phyloP scores from a whole-genome alignment of 2,797 vertebrate genomes.

The Sebastolobus alascanus region DNA sequence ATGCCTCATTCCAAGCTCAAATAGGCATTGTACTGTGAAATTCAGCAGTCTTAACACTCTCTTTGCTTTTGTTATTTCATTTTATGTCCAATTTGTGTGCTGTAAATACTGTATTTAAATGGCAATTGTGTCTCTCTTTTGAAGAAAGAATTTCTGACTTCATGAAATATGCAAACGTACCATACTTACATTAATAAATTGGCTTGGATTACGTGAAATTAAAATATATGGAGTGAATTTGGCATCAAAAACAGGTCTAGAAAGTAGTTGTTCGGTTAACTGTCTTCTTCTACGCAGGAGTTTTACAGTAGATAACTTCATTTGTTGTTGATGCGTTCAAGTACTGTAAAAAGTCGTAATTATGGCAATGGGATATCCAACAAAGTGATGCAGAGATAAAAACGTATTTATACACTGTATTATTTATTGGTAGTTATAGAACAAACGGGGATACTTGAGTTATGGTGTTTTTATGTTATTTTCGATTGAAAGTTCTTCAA shows the following conservation, averaged over 20 bases:
- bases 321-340: slow-evolving; percentile 11
- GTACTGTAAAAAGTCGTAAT: neutral
- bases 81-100: neutral
- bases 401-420: neutral
- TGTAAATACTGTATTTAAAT: neutral
- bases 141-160: neutral
- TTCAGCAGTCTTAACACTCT: neutral
- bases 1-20: neutral
- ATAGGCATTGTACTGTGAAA: neutral
- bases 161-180: neutral
- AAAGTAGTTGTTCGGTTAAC: too few relatives aligned
- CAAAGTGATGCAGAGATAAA: neutral
- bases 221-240: neutral
- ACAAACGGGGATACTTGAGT: neutral
- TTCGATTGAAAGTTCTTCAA: neutral
- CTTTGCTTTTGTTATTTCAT: neutral
- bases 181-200: too few relatives aligned
- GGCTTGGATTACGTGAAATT: neutral
- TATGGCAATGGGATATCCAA: rapidly evolving
- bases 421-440: neutral
- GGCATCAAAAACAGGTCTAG: neutral
- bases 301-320: neutral
- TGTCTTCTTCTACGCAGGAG: neutral
- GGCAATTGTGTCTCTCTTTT: too few relatives aligned
- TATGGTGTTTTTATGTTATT: neutral